Evolutionary conservation across 2,888 invertebrate species (phyloP).

Genomic region (Agriopis aurantiaria): DNA sequence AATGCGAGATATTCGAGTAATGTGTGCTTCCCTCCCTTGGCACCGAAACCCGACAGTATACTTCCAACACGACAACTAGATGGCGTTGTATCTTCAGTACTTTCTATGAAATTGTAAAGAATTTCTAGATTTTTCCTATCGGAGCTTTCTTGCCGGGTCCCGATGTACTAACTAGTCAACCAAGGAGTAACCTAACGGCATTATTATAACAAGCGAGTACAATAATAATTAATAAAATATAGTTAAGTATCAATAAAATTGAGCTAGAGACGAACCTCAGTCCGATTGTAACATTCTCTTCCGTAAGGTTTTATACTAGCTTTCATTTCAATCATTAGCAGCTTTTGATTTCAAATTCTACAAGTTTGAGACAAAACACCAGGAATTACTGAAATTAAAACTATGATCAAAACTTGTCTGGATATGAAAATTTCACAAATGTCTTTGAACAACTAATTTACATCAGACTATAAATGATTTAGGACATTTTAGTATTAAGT

Average conservation of each 20-base stretch:
- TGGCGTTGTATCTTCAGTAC: not conserved
- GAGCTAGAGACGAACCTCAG: slow-evolving; percentile 77
- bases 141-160: not conserved
- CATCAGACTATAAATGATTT: not conserved
- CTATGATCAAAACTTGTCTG: slow-evolving; percentile 10
- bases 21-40: slow-evolving; percentile 42
- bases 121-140: not conserved
- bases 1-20: slow-evolving; percentile 74
- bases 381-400: slow-evolving; percentile 20
- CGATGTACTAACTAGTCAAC: slow-evolving; percentile 42
- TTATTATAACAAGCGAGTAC: slow-evolving; percentile 74
- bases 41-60: slow-evolving; percentile 8
- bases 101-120: not conserved
- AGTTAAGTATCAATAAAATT: slow-evolving; percentile 82
- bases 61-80: not conserved
- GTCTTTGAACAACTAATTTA: not conserved
- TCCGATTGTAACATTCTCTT: slow-evolving; percentile 52
- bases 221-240: slow-evolving; percentile 64
- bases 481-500: not conserved
- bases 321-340: slow-evolving; percentile 22
- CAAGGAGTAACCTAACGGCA: slow-evolving; percentile 61
- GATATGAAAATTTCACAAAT: slow-evolving; percentile 27
- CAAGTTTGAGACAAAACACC: not conserved
- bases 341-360: not conserved
- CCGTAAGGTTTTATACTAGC: slow-evolving; percentile 36